These are phyloP conservation scores for Hydrotaea cyrtoneurina DNA, from an alignment of 2,888 invertebrate genomes.

Conservation along the genomic window DNA sequence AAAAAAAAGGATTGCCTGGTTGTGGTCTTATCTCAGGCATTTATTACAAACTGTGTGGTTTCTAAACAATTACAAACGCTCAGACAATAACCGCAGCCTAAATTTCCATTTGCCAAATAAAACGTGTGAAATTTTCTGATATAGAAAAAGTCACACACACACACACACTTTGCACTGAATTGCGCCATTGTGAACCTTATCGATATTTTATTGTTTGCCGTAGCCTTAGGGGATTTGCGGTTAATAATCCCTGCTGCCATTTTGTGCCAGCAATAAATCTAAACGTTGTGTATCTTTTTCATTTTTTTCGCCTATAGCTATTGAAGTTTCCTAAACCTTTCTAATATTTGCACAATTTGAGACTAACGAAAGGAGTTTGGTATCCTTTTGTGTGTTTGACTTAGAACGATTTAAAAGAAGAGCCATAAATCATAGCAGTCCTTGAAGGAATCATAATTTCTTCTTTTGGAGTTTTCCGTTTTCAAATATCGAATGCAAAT, in stretches of 20 bases:
- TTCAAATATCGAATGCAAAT: neutral
- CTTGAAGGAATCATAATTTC: neutral
- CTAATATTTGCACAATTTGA: neutral
- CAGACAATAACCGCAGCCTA: neutral
- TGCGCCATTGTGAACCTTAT: no score
- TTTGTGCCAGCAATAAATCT: conserved; percentile 40
- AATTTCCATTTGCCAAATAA: neutral
- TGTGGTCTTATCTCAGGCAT: no score
- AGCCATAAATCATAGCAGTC: neutral
- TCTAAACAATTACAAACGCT: no score
- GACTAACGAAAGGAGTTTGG: neutral
- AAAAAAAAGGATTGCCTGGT: no score
- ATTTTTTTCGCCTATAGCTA: neutral
- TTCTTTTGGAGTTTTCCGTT: neutral
- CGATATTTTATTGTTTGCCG: conserved; percentile 23
- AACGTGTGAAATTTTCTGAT: no score
- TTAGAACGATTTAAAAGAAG: neutral
- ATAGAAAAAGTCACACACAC: no score
- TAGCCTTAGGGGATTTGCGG: conserved; percentile 47
- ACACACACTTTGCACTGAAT: no score
- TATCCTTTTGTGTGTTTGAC: neutral
- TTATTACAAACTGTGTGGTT: no score
- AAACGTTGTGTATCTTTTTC: neutral
- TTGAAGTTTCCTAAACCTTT: neutral
- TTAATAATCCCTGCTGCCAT: conserved; percentile 36